Evolutionary conservation across 1,140 invertebrate species (phyloP).

Genomic region (Aricia agestis): DNA sequence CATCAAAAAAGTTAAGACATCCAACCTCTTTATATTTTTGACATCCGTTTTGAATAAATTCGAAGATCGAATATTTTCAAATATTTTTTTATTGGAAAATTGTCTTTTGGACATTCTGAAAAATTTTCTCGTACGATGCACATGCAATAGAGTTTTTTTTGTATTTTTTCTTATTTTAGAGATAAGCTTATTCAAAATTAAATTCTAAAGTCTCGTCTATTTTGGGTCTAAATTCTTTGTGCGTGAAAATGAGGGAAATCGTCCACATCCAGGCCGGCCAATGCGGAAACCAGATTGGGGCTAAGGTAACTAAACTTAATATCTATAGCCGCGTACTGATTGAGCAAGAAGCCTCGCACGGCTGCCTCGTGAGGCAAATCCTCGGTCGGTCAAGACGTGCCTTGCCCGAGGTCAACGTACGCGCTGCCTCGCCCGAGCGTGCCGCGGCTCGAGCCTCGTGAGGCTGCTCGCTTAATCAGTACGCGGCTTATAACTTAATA

Average conservation of each 20-base stretch:
- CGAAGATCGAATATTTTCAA: neutral
- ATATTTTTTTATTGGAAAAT: neutral
- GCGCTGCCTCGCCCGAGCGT: too few species aligned
- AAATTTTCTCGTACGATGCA: constrained; percentile 39
- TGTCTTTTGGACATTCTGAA: constrained; percentile 28
- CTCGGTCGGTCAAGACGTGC: too few species aligned
- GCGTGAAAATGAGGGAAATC: constrained; percentile 84
- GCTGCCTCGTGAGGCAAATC: too few species aligned
- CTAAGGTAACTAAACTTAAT: constrained; percentile 35
- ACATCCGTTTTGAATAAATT: neutral
- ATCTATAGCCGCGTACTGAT: too few species aligned
- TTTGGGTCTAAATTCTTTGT: constrained; percentile 36
- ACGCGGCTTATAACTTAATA: too few species aligned
- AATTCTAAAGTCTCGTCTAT: constrained; percentile 11
- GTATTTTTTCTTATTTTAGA: constrained; percentile 27
- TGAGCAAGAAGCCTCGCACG: too few species aligned
- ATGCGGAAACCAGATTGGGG: constrained; percentile 85
- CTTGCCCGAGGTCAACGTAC: too few species aligned
- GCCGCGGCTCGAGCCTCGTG: too few species aligned
- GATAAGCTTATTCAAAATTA: constrained; percentile 29
- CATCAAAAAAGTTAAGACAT: neutral
- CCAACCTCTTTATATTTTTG: neutral
- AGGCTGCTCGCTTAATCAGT: too few species aligned
- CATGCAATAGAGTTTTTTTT: constrained; percentile 31
- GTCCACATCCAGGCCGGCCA: constrained; percentile 89